Evolutionary conservation across 2,888 invertebrate species (phyloP), one percentile per base, ranked within the genome.

Genomic region (Kryphioiulus occultus): DNA sequence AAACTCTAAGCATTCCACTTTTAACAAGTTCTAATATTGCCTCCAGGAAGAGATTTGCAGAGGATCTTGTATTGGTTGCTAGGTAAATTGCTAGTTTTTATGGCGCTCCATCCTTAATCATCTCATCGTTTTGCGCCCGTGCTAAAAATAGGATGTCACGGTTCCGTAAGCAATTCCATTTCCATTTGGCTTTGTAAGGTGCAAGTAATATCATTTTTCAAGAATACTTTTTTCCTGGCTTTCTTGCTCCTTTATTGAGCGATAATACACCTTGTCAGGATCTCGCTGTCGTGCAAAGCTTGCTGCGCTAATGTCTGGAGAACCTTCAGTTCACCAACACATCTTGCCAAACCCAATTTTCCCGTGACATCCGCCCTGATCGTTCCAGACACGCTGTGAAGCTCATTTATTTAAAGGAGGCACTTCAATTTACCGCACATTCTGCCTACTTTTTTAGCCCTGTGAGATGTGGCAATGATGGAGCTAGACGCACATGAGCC

Each of bases 81-180:
- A 53, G 12, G 53, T 0, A 53, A 53, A 53, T 12, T 17, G 17
- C 53, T 17, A 19, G 53, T 17, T 53, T 53, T 53, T 53, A 53
- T 53, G 53, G 53, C 53, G 17, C 53, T 17, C 53, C 53, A 53
- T 53, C 53, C 12, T 53, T 53, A 53, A 53, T 53, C 53, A 53
- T 53, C 19, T 53, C 53, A 53, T 53, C 53, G 53, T 53, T 53
- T 53, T 53, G 53, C 53, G 12, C 53, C 19, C 17, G 19, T 53
- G 53, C 53, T 53, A 53, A 53, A 53, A 53, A 53, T 53, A 53
- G 53, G 53, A 53, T 53, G 53, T 53, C 53, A 53, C 53, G 53
- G 17, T 53, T 19, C 53, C 19, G 53, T 53, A 19, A 53, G 53
- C 53, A 53, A 53, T 53, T 53, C 53, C 53, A 53, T 53, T 53